Conservation (phyloP, 2,888 invertebrate species). For the Carabus problematicus region DNA sequence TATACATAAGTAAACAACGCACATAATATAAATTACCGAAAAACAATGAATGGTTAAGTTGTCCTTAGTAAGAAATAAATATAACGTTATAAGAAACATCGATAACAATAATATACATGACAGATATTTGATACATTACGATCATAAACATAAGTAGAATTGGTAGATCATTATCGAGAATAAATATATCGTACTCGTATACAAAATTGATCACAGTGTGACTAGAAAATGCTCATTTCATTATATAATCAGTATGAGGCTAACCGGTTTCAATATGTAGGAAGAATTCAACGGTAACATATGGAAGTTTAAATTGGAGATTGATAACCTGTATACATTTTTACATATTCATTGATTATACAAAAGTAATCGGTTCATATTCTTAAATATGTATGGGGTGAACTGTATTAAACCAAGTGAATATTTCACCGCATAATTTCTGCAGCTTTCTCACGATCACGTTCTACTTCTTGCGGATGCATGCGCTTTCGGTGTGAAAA, state of each 20-base stretch:
- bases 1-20: background rate
- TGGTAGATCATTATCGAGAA: constrained; percentile 22
- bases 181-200: constrained; percentile 50
- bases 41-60: too few species aligned
- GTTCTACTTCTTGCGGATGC: constrained; percentile 70
- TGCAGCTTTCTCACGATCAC: constrained; percentile 64
- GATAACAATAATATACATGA: constrained; percentile 31
- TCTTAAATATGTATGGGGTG: background rate
- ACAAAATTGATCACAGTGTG: constrained; percentile 54
- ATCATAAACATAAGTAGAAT: constrained; percentile 28
- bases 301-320: constrained; percentile 31
- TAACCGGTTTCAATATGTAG: constrained; percentile 30
- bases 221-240: constrained; percentile 36
- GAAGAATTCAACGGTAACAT: constrained; percentile 41
- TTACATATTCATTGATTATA: background rate
- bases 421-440: constrained; percentile 63
- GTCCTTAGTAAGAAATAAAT: too few species aligned
- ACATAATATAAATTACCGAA: background rate
- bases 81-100: constrained; percentile 3
- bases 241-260: constrained; percentile 47
- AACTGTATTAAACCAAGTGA: constrained; percentile 22
- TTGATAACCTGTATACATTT: constrained; percentile 12
- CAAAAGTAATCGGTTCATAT: background rate
- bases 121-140: constrained; percentile 37
- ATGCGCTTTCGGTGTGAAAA: constrained; percentile 76